Percentiles rank a stretch among this genome's conserved stretches.
These are phyloP conservation scores for Oscheius sp. DNA, from an alignment of 2,888 invertebrate genomes.

Conservation along the genomic window DNA sequence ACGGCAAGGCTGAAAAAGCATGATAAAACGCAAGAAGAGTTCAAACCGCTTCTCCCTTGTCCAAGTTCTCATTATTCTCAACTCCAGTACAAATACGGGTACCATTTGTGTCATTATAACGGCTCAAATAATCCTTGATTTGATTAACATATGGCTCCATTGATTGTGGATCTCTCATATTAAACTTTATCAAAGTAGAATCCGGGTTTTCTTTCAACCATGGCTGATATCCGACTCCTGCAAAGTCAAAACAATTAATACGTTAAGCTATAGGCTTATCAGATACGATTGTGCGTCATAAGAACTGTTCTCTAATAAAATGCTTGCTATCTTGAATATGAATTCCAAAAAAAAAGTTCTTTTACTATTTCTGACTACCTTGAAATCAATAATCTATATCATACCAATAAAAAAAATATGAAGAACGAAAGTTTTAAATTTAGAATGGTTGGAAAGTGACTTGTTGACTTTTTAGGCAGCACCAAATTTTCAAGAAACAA, in stretches of 20 bases:
- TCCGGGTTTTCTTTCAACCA: constrained; percentile 92
- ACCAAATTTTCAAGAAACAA: too few relatives aligned
- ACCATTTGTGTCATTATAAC: constrained; percentile 55
- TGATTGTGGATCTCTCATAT: constrained; percentile 68
- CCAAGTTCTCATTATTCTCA: constrained; percentile 43
- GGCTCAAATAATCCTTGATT: constrained; percentile 57
- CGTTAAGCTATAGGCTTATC: not conserved
- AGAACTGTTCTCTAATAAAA: not conserved
- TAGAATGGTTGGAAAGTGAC: too few relatives aligned
- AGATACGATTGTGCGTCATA: not conserved
- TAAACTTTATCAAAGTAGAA: constrained; percentile 95
- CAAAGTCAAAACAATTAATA: constrained; percentile 38
- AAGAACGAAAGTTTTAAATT: constrained; percentile 1
- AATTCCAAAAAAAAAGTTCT: not conserved
- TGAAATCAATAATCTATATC: not conserved
- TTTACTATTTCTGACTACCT: too few relatives aligned
- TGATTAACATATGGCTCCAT: constrained; percentile 55
- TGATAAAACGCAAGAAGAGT: not conserved
- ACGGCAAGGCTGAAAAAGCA: constrained; percentile 59
- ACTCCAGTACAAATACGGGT: constrained; percentile 60
- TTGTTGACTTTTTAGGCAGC: too few relatives aligned
- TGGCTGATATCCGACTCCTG: constrained; percentile 94
- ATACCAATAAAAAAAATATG: not conserved
- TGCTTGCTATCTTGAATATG: not conserved
- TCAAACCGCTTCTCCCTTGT: constrained; percentile 27